phyloP scores from a whole-genome alignment of 1,140 invertebrate genomes.

The Drosophila tani region DNA sequence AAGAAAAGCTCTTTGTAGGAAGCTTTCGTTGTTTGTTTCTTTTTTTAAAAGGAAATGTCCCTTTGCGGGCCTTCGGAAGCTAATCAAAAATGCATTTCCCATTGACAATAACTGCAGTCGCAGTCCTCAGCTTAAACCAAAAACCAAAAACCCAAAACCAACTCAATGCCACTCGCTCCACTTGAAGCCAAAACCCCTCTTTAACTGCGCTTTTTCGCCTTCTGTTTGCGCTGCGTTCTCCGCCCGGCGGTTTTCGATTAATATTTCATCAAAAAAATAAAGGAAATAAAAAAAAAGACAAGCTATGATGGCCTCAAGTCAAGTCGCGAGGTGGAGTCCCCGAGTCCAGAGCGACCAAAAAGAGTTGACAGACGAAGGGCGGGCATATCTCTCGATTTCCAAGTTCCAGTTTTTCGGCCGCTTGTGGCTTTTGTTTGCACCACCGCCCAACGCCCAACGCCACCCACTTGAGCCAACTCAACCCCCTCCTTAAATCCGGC shows the following conservation, averaged over 20 bases:
- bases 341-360: conserved; percentile 19
- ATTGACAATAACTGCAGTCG: conserved; percentile 36
- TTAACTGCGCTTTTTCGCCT: conserved; percentile 4
- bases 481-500: neutral
- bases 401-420: conserved; percentile 23
- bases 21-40: neutral
- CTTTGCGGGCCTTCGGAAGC: neutral
- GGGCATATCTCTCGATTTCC: conserved; percentile 2
- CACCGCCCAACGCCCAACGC: conserved; percentile 3
- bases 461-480: neutral
- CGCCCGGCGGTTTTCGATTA: conserved; percentile 48
- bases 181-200: conserved; percentile 4
- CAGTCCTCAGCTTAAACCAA: conserved; percentile 28
- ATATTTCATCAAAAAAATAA: conserved; percentile 62
- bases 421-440: conserved; percentile 68
- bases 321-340: conserved; percentile 3
- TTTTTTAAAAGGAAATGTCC: conserved; percentile 2
- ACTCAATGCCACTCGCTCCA: neutral
- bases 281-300: neutral
- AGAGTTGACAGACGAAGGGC: conserved; percentile 34
- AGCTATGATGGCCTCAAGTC: conserved; percentile 33
- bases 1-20: neutral
- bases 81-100: conserved; percentile 55
- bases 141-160: neutral
- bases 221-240: conserved; percentile 41